Base-by-base conservation (phyloP, 2,888 invertebrate species). In the Volucella inanis region DNA sequence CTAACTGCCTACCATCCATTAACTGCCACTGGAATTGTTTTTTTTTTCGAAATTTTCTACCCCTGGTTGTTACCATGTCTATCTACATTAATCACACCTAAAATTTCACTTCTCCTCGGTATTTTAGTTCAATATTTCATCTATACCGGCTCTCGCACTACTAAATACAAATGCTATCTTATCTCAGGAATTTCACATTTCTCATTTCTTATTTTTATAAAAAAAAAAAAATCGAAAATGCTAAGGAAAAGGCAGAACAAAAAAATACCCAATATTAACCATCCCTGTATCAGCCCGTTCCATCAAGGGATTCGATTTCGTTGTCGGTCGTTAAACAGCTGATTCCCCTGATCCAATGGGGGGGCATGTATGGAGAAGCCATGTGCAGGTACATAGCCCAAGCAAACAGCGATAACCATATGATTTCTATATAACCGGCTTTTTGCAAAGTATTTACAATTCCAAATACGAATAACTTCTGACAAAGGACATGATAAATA, bases 401-500 rank as follows among this genome's bases (percentile, higher is more conserved):
- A 64, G 72, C 41, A 74, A 68, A 65, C 68, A 57, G 31, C 45
- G 81, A 76, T 79, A 85, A 85, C 76, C 85, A 86, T 82, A 86
- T 86, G 85, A 86, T 82, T 82, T 67, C 54, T 70, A 82, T 82
- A 54, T 82, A 78, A 74, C 86, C 86, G 86, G 82, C 86, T 70
- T 82, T 85, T 86, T 41, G 61, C n/a, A 54, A 85, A 61, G 52
- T 14, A 71, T 79, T 18, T 70, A 52, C 57, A 22, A 22, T 22
- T 22, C 1, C 22, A 3, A 22, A 22, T 22, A 22, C 22, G 22
- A 3, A 22, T 22, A 22, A 22, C 8, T 15, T 41, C 15, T 64
- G 47, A 64, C 43, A 45, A 38, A 38, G 61, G 61, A 62, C 18
- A 31, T 52, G 83, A 76, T 76, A 84, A 76, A 76, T 62, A 12